Conservation (phyloP, 2,797 vertebrate species). For the Caiman crocodilus region DNA sequence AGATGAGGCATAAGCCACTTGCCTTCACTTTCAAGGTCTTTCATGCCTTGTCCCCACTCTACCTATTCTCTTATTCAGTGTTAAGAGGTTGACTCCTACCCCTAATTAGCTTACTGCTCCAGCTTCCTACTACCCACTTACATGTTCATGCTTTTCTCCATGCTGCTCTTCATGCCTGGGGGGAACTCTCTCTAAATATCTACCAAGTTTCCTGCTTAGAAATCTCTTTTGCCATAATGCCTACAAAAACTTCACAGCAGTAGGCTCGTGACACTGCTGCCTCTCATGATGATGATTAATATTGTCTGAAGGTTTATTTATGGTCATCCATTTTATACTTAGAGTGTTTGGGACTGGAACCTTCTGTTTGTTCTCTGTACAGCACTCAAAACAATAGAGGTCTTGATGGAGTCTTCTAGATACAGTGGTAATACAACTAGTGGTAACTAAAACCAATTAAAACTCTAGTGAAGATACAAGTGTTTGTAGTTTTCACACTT, state of each 20-base stretch:
- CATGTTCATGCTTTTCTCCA: background rate
- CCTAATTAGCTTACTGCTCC: background rate
- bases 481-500: fast-evolving
- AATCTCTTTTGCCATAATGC: fast-evolving
- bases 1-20: fast-evolving
- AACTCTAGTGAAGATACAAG: background rate
- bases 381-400: fast-evolving
- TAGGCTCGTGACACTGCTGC: slow-evolving; percentile 32
- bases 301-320: background rate
- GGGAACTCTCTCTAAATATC: background rate
- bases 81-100: background rate
- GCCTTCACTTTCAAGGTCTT: fast-evolving
- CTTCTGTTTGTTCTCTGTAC: fast-evolving
- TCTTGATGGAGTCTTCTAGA: fast-evolving
- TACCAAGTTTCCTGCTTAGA: background rate
- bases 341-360: background rate
- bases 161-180: background rate
- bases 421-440: background rate
- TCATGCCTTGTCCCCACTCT: background rate
- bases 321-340: background rate
- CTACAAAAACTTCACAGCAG: background rate
- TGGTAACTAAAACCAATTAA: fast-evolving
- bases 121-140: background rate
- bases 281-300: slow-evolving; percentile 1
- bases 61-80: background rate